Percentiles rank a stretch among this genome's conserved stretches.
These are phyloP conservation scores for Pteromalus puparum DNA, from an alignment of 1,140 invertebrate genomes.

Conservation along the genomic window DNA sequence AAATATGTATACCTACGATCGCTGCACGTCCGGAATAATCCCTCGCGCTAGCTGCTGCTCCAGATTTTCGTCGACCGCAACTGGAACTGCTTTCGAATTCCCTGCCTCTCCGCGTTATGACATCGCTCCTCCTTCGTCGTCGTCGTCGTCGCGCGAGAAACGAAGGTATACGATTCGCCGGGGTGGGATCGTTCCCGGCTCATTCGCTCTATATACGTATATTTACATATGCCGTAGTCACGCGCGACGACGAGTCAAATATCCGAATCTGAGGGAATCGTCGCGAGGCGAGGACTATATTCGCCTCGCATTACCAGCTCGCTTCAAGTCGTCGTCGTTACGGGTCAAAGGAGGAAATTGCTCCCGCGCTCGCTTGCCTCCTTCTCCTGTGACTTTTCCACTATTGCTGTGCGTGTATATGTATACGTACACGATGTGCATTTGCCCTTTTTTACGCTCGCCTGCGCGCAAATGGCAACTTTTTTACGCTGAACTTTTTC, in stretches of 20 bases:
- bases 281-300: not conserved
- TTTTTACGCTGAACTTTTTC: not conserved
- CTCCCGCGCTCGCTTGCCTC: not conserved
- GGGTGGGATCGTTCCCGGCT: not conserved
- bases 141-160: not conserved
- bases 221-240: slow-evolving; percentile 9
- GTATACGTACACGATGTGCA: not conserved
- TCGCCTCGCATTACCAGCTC: slow-evolving; percentile 1
- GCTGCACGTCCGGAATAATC: too few relatives aligned
- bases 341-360: slow-evolving; percentile 20
- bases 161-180: not conserved
- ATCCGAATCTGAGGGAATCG: not conserved
- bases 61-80: not conserved
- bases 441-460: not conserved
- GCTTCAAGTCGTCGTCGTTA: not conserved
- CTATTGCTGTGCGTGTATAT: not conserved
- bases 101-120: not conserved
- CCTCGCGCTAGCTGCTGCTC: too few relatives aligned
- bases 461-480: not conserved
- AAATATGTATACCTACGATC: too few relatives aligned
- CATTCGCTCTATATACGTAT: not conserved
- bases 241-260: not conserved
- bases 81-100: too few relatives aligned
- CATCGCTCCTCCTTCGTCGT: not conserved
- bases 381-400: not conserved